Conservation (phyloP, 1,140 invertebrate genomes). For the Magallana ariakensis region DNA sequence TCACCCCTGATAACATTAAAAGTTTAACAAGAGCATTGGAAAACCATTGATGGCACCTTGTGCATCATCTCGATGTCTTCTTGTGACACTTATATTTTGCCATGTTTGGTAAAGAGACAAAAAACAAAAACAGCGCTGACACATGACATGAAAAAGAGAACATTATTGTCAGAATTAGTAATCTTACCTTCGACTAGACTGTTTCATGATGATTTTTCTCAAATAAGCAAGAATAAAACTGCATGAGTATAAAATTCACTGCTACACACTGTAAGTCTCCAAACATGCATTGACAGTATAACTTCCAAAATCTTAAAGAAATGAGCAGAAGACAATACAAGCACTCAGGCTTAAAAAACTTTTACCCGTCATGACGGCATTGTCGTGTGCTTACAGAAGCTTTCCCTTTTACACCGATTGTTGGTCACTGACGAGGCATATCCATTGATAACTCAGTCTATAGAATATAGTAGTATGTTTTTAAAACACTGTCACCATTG, state of each 20-base stretch:
- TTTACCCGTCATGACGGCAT: not conserved
- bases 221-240: not conserved
- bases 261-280: not conserved
- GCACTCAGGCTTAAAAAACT: conserved; percentile 19
- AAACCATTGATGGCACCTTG: no score
- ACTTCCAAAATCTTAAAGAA: not conserved
- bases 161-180: not conserved
- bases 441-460: not conserved
- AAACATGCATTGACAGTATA: conserved; percentile 8
- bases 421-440: not conserved
- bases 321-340: not conserved
- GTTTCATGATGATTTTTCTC: not conserved
- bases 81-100: no score
- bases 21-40: no score
- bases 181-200: not conserved
- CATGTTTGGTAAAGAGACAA: no score
- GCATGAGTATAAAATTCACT: not conserved
- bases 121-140: no score
- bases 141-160: not conserved
- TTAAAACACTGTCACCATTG: conserved; percentile 12
- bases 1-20: no score
- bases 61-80: no score
- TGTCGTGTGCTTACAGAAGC: not conserved
- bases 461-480: not conserved
- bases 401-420: not conserved